phyloP scores from a whole-genome alignment of 2,113 vertebrate species.

The Aphyosemion australe region DNA sequence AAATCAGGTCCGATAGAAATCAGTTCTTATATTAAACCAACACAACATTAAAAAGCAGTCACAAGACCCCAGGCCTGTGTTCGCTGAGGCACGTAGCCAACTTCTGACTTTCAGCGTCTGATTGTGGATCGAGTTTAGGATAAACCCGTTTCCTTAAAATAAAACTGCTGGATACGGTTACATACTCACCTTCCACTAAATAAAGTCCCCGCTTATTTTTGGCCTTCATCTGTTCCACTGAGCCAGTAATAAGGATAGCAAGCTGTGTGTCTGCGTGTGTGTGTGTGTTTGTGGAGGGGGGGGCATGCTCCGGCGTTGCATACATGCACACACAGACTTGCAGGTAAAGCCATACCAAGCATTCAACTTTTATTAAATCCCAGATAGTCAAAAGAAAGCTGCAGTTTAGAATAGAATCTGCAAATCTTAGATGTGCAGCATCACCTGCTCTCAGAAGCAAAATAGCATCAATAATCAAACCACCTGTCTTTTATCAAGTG shows the following conservation, averaged over 20 bases:
- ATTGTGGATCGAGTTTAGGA: conserved; percentile 66
- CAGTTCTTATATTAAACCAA: conserved; percentile 73
- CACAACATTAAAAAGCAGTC: conserved; percentile 73
- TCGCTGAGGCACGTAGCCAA: conserved; percentile 49
- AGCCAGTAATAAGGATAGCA: conserved; percentile 71
- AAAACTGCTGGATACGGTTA: conserved; percentile 82
- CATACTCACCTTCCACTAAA: conserved; percentile 77
- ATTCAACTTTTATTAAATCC: conserved; percentile 14
- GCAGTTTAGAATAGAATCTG: not conserved
- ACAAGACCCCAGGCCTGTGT: conserved; percentile 60
- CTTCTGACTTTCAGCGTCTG: conserved; percentile 63
- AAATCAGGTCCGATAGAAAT: conserved; percentile 59
- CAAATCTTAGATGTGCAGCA: not conserved
- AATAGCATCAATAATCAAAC: not conserved
- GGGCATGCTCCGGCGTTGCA: conserved; percentile 23
- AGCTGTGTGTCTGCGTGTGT: too few relatives aligned
- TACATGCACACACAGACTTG: conserved; percentile 16
- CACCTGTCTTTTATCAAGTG: conserved; percentile 3
- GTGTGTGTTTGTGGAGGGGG: too few relatives aligned
- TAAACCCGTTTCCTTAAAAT: conserved; percentile 76
- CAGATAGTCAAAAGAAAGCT: not conserved
- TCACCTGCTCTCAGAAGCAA: conserved; percentile 12
- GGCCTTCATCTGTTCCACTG: conserved; percentile 75
- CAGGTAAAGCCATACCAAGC: not conserved
- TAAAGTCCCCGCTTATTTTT: conserved; percentile 76